These are phyloP conservation scores for Punctoribates punctum DNA, from an alignment of 2,888 invertebrate genomes.

Conservation along the genomic window DNA sequence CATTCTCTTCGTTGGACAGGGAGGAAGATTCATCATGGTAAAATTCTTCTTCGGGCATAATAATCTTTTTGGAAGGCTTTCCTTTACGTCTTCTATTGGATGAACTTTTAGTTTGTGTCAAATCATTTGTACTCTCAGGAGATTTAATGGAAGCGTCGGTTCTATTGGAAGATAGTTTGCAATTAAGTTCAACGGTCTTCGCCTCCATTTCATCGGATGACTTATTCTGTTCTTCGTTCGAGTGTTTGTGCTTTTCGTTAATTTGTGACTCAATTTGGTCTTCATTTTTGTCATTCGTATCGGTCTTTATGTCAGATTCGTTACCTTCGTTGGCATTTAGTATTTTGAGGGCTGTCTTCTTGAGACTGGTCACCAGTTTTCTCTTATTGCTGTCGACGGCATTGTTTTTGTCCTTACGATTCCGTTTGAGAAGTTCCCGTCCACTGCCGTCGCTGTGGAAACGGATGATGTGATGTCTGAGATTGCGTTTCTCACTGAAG, in stretches of 20 bases:
- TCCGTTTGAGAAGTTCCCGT: slow-evolving; percentile 46
- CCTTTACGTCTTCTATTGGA: slow-evolving; percentile 44
- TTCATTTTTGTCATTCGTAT: background rate
- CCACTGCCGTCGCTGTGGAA: slow-evolving; percentile 51
- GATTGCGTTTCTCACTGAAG: slow-evolving; percentile 53
- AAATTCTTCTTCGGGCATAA: slow-evolving; percentile 5
- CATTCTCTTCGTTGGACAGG: slow-evolving; percentile 8
- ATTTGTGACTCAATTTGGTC: background rate
- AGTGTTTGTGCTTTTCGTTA: background rate
- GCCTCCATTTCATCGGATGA: background rate
- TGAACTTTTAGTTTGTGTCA: slow-evolving; percentile 24
- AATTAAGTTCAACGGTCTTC: background rate
- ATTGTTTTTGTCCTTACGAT: slow-evolving; percentile 45
- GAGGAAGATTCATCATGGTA: background rate
- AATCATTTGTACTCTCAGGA: background rate
- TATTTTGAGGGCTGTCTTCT: slow-evolving; percentile 24
- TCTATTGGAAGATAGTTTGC: background rate
- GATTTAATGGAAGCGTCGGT: background rate
- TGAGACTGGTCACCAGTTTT: background rate
- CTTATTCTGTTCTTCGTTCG: background rate
- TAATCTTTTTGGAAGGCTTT: slow-evolving; percentile 43
- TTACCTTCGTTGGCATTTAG: slow-evolving; percentile 5
- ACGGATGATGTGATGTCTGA: slow-evolving; percentile 53
- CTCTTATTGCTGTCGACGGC: background rate
- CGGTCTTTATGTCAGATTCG: background rate